Evolutionary conservation across 2,797 vertebrate genomes (phyloP).

Genomic region (Pteropus rufus): DNA sequence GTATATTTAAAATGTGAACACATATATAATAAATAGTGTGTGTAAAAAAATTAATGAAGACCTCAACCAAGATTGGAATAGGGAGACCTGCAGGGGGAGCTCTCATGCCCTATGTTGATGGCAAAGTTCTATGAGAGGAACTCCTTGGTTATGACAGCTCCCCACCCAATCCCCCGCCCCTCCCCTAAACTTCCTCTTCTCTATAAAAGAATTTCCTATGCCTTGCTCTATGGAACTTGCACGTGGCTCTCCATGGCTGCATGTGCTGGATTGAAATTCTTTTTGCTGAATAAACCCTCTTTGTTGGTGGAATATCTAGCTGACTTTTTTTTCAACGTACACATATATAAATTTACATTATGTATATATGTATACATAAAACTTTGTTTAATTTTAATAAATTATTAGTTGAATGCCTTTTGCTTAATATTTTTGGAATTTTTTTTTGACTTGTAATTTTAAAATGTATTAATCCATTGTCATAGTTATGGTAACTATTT

Average conservation of each 20-base stretch:
- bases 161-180: too few relatives aligned
- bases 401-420: not conserved
- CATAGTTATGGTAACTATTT: not conserved
- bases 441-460: not conserved
- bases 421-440: not conserved
- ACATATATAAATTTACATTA: not conserved
- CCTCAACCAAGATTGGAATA: not conserved
- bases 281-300: not conserved
- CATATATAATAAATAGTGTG: not conserved
- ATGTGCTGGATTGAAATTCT: not conserved
- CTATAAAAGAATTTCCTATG: not conserved
- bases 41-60: not conserved
- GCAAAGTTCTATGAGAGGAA: not conserved
- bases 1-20: not conserved
- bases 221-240: not conserved
- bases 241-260: not conserved
- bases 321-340: not conserved
- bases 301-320: not conserved
- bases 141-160: not conserved
- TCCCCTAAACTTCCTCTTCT: not conserved
- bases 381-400: not conserved
- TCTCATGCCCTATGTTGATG: not conserved
- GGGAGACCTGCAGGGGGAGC: not conserved
- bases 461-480: not conserved
- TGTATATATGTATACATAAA: not conserved